Conservation (phyloP, 2,888 invertebrate species). For the Drosophila basisetae region DNA sequence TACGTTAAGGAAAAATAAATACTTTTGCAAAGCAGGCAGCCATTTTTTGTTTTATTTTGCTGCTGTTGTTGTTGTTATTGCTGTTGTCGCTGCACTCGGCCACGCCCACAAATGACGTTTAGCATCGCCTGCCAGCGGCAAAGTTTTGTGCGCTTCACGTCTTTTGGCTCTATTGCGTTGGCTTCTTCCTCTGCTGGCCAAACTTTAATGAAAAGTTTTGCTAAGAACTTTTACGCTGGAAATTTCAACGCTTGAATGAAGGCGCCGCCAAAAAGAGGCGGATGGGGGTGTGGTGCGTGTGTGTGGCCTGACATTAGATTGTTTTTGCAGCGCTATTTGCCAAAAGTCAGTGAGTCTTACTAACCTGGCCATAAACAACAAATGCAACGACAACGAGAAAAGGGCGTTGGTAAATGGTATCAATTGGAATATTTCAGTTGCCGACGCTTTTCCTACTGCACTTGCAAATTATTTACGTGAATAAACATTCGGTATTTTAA, state of each 20-base stretch:
- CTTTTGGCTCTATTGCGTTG: constrained; percentile 39
- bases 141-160: constrained; percentile 65
- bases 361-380: constrained; percentile 61
- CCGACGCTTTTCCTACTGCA: constrained; percentile 54
- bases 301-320: constrained; percentile 68
- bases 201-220: constrained; percentile 82
- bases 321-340: constrained; percentile 63
- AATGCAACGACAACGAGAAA: constrained; percentile 7
- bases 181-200: constrained; percentile 57
- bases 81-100: constrained; percentile 50
- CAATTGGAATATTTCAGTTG: constrained; percentile 73
- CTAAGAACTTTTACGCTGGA: constrained; percentile 77
- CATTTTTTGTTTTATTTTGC: constrained; percentile 13
- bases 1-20: constrained; percentile 55
- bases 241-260: constrained; percentile 78
- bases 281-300: background rate
- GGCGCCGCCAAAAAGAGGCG: constrained; percentile 16
- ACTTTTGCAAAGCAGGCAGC: constrained; percentile 49
- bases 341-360: constrained; percentile 70
- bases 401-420: constrained; percentile 55
- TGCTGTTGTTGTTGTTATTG: constrained; percentile 14
- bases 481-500: constrained; percentile 83
- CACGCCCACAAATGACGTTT: constrained; percentile 78
- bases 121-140: constrained; percentile 70
- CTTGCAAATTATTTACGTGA: constrained; percentile 82